Percentiles rank a stretch among this genome's conserved stretches.
phyloP scores from a whole-genome alignment of 2,113 vertebrate species.

The Myrmecobius fasciatus region DNA sequence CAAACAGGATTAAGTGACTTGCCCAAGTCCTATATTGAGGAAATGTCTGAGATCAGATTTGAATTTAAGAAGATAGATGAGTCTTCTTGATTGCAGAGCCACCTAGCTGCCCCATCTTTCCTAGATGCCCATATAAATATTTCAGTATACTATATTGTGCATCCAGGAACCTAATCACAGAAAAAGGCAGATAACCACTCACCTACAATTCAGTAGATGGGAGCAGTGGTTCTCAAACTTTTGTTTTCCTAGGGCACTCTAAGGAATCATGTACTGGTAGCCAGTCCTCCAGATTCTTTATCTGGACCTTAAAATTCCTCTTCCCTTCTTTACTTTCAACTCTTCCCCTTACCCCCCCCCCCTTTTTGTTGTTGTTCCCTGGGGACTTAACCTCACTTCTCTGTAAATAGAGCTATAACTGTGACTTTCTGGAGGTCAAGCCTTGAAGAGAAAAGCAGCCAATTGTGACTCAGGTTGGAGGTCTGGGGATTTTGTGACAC shows the following conservation, averaged over 20 bases:
- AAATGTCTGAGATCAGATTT: neutral
- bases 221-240: neutral
- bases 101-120: neutral
- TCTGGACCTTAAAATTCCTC: neutral
- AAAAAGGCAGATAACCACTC: neutral
- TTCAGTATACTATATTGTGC: neutral
- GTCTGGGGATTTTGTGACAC: neutral
- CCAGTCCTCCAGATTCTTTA: neutral
- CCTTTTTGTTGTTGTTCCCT: neutral
- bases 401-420: neutral
- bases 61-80: no score
- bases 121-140: constrained; percentile 5
- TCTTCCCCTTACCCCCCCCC: neutral
- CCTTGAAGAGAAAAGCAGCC: neutral
- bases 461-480: neutral
- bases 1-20: neutral
- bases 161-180: neutral
- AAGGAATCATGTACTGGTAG: neutral
- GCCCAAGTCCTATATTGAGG: neutral
- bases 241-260: neutral
- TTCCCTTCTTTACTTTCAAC: neutral
- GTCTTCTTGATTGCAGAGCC: neutral
- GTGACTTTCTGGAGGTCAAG: neutral
- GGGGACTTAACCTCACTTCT: neutral
- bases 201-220: neutral